These are phyloP conservation scores for Arge pagana DNA, from an alignment of 2,888 invertebrate species.

Conservation along the genomic window DNA sequence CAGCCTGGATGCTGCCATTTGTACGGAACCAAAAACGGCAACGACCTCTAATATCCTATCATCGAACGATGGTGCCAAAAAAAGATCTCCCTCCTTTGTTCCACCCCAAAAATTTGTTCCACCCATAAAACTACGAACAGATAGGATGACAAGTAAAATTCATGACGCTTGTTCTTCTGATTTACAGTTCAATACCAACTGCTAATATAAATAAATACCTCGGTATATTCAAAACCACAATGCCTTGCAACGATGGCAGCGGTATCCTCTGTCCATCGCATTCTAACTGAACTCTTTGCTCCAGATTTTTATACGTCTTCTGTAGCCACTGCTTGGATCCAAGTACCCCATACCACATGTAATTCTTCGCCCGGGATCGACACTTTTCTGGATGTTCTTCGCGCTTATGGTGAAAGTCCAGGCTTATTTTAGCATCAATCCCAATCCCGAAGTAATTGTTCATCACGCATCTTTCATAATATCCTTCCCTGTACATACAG, in stretches of 20 bases:
- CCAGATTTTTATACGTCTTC: slow-evolving; percentile 93
- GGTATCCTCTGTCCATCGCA: slow-evolving; percentile 97
- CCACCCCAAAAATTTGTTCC: slow-evolving; percentile 99
- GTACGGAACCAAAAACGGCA: slow-evolving; percentile 95
- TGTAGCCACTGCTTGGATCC: slow-evolving; percentile 82
- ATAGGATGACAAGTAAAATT: slow-evolving; percentile 18
- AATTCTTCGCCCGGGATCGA: slow-evolving; percentile 89
- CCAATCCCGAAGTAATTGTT: slow-evolving; percentile 99
- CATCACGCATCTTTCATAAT: slow-evolving; percentile 95
- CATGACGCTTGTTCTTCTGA: slow-evolving; percentile 4
- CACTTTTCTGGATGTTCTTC: slow-evolving; percentile 98
- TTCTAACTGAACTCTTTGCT: slow-evolving; percentile 92
- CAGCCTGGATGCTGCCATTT: slow-evolving; percentile 94
- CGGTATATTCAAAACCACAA: slow-evolving; percentile 95
- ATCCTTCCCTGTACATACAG: slow-evolving; percentile 80
- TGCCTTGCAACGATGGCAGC: slow-evolving; percentile 92
- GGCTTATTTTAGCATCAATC: slow-evolving; percentile 94
- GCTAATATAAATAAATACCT: slow-evolving; percentile 64
- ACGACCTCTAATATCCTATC: slow-evolving; percentile 96
- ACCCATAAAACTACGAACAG: slow-evolving; percentile 84
- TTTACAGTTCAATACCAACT: too few species aligned
- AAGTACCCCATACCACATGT: slow-evolving; percentile 92
- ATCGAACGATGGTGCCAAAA: slow-evolving; percentile 92
- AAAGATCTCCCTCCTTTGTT: slow-evolving; percentile 87
- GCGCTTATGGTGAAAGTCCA: slow-evolving; percentile 96